Base-by-base conservation (phyloP, 2,888 invertebrate species). In the Ceriagrion tenellum region DNA sequence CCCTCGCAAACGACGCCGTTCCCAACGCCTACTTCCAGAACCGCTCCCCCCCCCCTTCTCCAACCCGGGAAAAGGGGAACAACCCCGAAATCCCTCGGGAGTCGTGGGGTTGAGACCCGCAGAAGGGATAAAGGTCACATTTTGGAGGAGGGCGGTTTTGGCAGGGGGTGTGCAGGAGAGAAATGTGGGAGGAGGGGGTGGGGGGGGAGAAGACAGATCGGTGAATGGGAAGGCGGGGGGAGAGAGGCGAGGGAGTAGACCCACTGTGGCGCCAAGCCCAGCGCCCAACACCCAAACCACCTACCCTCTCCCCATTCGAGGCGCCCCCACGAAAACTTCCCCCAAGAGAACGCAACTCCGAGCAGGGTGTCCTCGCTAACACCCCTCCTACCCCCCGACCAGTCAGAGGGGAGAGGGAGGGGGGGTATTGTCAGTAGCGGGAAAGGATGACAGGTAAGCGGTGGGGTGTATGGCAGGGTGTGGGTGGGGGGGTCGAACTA, bases 91-190 rank as follows among this genome's bases (percentile, higher is more conserved):
- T 90, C 90, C 90, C 90, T 56, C 55, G n/a, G 56, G 69, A 69
- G 69, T 26, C 26, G 26, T n/a, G 26, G 69, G 18, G 26, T 12
- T 40, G 55, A 55, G 90, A 90, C 90, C n/a, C 90, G 30, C 2
- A n/a, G 35, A 56, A 56, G 90, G 90, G 90, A 90, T 90, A 90
- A 90, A 90, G 90, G 90, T 90, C 90, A 90, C 59, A 90, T 90
- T 90, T 59, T n/a, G 90, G 56, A 90, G 90, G 47, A 47, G 35
- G 30, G 47, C 8, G 47, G 47, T 47, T n/a, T n/a, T 47, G 47
- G 47, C 47, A 4, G 47, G 26, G 90, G 90, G 55, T n/a, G 18
- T 55, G 55, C 55, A n/a, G 90, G n/a, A 23, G 56, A 4, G 91
- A 56, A 23, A 2, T 20, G 26, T 35, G 35, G 35, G 13, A n/a